Conservation (phyloP, 37 sponge, comb jelly and placozoan genomes). For the Agelas oroides region DNA sequence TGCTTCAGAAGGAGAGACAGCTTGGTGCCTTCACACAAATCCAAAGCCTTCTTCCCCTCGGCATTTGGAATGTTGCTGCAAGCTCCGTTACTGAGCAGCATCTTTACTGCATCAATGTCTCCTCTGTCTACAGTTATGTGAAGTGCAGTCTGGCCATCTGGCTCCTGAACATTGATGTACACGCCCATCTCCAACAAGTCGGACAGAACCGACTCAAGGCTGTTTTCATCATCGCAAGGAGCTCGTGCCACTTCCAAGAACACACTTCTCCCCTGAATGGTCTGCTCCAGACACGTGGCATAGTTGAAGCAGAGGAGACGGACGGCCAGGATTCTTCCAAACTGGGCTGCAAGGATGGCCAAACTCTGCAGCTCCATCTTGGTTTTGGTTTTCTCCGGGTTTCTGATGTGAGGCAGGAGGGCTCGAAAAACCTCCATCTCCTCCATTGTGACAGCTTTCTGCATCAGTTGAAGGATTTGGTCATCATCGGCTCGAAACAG, state of each 20-base stretch:
- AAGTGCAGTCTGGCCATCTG: conserved; percentile 68
- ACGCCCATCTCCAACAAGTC: conserved; percentile 63
- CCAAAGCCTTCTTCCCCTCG: conserved; percentile 47
- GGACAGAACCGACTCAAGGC: conserved; percentile 4
- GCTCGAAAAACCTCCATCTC: conserved; percentile 27
- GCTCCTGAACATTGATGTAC: conserved; percentile 60
- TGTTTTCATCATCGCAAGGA: not conserved
- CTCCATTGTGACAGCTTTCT: conserved; percentile 47
- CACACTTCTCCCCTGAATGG: conserved; percentile 49
- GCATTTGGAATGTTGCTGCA: conserved; percentile 46
- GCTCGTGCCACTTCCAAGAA: conserved; percentile 41
- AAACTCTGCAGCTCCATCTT: conserved; percentile 60
- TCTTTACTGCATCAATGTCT: conserved; percentile 20
- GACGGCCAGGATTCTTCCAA: conserved; percentile 45
- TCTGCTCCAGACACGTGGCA: conserved; percentile 69
- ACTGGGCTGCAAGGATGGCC: conserved; percentile 67
- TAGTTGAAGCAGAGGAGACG: conserved; percentile 54
- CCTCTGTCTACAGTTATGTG: conserved; percentile 45
- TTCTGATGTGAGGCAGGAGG: conserved; percentile 60
- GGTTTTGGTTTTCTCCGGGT: conserved; percentile 9
- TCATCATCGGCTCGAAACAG: conserved; percentile 37
- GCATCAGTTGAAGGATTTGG: conserved; percentile 51
- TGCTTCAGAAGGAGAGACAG: not conserved
- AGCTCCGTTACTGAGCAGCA: conserved; percentile 60
- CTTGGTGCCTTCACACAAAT: not conserved